Evolutionary conservation across 1,140 invertebrate genomes (phyloP).

Genomic region (Pseudomyrmex gracilis): DNA sequence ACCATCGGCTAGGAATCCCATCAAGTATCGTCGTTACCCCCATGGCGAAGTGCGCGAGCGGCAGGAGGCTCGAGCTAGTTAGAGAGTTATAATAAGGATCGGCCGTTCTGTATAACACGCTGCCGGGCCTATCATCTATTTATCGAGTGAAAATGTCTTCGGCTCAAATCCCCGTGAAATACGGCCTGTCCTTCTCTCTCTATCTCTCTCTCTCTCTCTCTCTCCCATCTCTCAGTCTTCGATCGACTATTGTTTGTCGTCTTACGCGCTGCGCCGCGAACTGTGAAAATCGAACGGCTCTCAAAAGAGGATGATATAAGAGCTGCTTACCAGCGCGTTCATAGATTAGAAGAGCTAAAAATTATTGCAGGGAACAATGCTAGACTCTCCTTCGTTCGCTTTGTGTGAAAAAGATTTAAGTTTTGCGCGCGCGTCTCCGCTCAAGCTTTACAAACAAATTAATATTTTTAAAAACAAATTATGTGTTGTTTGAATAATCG

Average conservation of each 20-base stretch:
- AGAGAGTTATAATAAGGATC: constrained; percentile 86
- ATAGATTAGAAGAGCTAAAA: constrained; percentile 24
- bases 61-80: constrained; percentile 81
- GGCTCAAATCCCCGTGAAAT: constrained; percentile 85
- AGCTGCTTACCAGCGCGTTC: background rate
- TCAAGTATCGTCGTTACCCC: constrained; percentile 84
- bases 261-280: constrained; percentile 63
- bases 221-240: constrained; percentile 53
- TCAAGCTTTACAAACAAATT: too few species aligned
- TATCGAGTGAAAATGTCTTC: constrained; percentile 86
- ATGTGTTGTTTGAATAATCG: too few species aligned
- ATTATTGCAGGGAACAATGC: background rate
- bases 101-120: constrained; percentile 82
- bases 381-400: too few species aligned
- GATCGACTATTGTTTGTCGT: constrained; percentile 77
- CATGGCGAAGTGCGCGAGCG: constrained; percentile 65
- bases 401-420: too few species aligned
- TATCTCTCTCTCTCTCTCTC: constrained; percentile 43
- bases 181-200: constrained; percentile 59
- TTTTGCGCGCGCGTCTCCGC: too few species aligned
- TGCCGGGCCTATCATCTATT: constrained; percentile 84
- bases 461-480: background rate
- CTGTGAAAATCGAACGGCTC: constrained; percentile 78
- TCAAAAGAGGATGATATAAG: constrained; percentile 65
- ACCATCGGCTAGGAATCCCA: constrained; percentile 86